Evolutionary conservation across 37 sponge, comb jelly and placozoan species (phyloP), one percentile per base, ranked within the genome.

Genomic region (Halichondria panicea): DNA sequence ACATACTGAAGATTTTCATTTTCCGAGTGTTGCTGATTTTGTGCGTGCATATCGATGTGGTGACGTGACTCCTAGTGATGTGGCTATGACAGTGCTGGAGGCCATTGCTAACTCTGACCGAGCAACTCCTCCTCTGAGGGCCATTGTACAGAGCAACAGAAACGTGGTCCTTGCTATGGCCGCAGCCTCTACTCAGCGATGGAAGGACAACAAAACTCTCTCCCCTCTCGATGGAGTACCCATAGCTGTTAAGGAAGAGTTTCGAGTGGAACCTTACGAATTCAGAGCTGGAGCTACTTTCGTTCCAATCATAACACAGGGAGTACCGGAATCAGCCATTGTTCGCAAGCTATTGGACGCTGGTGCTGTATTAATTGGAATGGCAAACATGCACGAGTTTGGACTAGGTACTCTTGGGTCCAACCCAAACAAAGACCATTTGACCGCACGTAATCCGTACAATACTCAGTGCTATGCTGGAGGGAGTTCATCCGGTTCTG

Each of bases 311-410:
- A 35, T 73, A 9, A 36, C 71, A 31, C 50, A 77, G 19, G 71
- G 72, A 8, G n/a, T 76, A 1, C 57, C 57, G 3, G 91, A 91
- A 36, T 66, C 83, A 48, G 70, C 46, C 24, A 36, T 78, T 43
- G 87, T 68, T 39, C 53, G 61, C 60, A 91, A 81, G 43, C 80
- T 97, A 55, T 81, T 75, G 74, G 44, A 81, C 27, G 74, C 70
- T 28, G 97, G 97, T 30, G 97, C 94, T 21, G 64, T 97, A 7
- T 74, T 97, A 25, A 75, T 97, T 32, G 97, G 97, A 18, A 52
- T 93, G 42, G 78, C 97, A 45, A 97, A 91, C 74, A 79, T 97
- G 87, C 91, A 87, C 11, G 97, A 97, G 68, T 85, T 94, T 84
- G 97, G 97, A 18, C 80, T 81, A 15, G 91, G 97, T 22, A 72